Base-by-base conservation (phyloP, 2,888 invertebrate genomes). In the Platynereis dumerilii region DNA sequence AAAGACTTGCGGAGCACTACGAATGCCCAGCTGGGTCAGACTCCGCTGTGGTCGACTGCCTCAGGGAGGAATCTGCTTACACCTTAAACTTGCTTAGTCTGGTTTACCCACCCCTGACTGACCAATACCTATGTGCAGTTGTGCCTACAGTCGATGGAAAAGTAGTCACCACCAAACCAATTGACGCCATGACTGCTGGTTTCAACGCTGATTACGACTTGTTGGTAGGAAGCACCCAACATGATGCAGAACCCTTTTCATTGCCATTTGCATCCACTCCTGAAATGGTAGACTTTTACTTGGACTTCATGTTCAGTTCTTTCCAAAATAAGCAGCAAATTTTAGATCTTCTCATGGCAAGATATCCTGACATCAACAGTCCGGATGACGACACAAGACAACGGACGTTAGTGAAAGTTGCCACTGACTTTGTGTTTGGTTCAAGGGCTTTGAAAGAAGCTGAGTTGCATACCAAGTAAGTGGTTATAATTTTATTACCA, bases 361-460 rank as follows among this genome's bases (percentile, higher is more conserved):
- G 24, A 28, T 60, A 60, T 52, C 60, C 60, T 15, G 60, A 52
- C 20, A 1, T 60, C 1, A 22, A 27, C 28, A 60, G 60, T 24
- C 20, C 24, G 7, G 60, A 53, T 15, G 24, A 10, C 17, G 48
- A 28, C 7, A 10, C 5, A 27, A 2, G 60, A 2, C 28, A 45
- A 22, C 26, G 45, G 48, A 34, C 52, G 17, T 20, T 26, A 12
- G 28, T 34, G 27, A n/a, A 28, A 28, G 26, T 52, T 3, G 28
- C 29, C 53, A 53, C 53, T 28, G 60, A 60, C 29, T 60, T 22
- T 17, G 53, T 24, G 1, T 60, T 60, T 24, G 53, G 26, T n/a
- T 12, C 17, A 5, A 20, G 29, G 12, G 27, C 60, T 2, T 52
- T 48, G 48, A 26, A 1, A 12, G 60, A 48, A 34, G 52, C 52